These are phyloP conservation scores for Aromia moschata DNA, from an alignment of 2,888 invertebrate species.

Conservation along the genomic window DNA sequence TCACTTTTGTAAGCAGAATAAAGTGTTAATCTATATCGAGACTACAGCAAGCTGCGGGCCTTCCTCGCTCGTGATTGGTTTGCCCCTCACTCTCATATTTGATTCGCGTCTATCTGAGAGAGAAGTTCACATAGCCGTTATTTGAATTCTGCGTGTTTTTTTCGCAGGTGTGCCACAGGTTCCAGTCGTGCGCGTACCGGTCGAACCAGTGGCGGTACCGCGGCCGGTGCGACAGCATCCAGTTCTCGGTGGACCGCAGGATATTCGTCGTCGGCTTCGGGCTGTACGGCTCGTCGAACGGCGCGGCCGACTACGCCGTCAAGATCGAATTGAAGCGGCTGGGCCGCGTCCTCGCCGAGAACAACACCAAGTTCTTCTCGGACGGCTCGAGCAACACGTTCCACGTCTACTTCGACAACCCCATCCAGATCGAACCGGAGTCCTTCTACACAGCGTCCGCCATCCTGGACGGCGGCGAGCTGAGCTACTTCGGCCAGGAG, in stretches of 20 bases:
- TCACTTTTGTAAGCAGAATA: too few relatives aligned
- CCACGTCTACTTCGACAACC: constrained; percentile 86
- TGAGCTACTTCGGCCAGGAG: constrained; percentile 97
- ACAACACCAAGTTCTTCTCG: constrained; percentile 93
- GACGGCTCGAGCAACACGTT: constrained; percentile 97
- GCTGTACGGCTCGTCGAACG: constrained; percentile 94
- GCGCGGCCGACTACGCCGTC: constrained; percentile 93
- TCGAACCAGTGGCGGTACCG: constrained; percentile 98
- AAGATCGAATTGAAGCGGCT: constrained; percentile 92
- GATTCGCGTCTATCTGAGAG: too few relatives aligned
- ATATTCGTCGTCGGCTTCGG: constrained; percentile 97
- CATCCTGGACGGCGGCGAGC: constrained; percentile 89
- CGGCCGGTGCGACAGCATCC: constrained; percentile 95
- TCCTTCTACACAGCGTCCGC: constrained; percentile 96
- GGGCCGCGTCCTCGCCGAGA: constrained; percentile 88
- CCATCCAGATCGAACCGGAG: constrained; percentile 89
- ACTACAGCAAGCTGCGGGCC: too few relatives aligned
- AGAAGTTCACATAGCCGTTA: too few relatives aligned
- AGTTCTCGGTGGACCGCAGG: constrained; percentile 94
- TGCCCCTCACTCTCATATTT: too few relatives aligned
- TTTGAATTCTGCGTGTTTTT: too few relatives aligned
- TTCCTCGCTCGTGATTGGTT: too few relatives aligned
- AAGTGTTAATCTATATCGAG: too few relatives aligned
- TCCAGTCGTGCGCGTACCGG: constrained; percentile 95
- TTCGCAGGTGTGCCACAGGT: constrained; percentile 89